phyloP scores from a whole-genome alignment of 2,888 invertebrate species.

The Cybosia mesomella region DNA sequence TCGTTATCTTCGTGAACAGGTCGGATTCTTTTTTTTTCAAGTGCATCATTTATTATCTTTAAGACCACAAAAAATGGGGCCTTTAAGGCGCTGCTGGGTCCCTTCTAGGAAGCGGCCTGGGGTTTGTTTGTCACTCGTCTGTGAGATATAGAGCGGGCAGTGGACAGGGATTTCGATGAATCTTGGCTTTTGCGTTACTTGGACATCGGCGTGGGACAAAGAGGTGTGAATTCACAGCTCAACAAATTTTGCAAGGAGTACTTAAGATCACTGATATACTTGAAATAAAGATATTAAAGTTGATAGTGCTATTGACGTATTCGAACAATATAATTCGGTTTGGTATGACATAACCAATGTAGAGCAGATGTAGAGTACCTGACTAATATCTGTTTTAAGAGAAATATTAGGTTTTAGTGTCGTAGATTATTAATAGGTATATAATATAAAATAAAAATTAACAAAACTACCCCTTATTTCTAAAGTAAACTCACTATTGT shows the following conservation, averaged over 20 bases:
- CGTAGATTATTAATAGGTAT: background rate
- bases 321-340: slow-evolving; percentile 22
- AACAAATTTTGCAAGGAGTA: slow-evolving; percentile 55
- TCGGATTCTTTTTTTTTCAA: slow-evolving; percentile 82
- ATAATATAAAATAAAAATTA: background rate
- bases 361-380: background rate
- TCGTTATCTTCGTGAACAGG: slow-evolving; percentile 85
- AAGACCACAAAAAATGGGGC: slow-evolving; percentile 81
- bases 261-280: slow-evolving; percentile 58
- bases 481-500: no score
- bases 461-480: background rate
- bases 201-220: slow-evolving; percentile 64
- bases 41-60: slow-evolving; percentile 86
- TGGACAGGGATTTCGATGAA: slow-evolving; percentile 74
- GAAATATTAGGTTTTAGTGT: background rate
- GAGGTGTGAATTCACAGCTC: slow-evolving; percentile 79
- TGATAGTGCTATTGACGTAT: slow-evolving; percentile 23
- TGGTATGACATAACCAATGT: background rate
- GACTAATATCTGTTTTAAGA: background rate
- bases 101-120: slow-evolving; percentile 82
- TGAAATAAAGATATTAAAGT: slow-evolving; percentile 51
- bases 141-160: slow-evolving; percentile 81
- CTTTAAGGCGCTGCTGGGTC: slow-evolving; percentile 83
- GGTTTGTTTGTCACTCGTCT: slow-evolving; percentile 84
- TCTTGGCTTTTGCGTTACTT: slow-evolving; percentile 60